These are phyloP conservation scores for Lottia gigantea DNA, from an alignment of 2,888 invertebrate genomes.

Conservation along the genomic window DNA sequence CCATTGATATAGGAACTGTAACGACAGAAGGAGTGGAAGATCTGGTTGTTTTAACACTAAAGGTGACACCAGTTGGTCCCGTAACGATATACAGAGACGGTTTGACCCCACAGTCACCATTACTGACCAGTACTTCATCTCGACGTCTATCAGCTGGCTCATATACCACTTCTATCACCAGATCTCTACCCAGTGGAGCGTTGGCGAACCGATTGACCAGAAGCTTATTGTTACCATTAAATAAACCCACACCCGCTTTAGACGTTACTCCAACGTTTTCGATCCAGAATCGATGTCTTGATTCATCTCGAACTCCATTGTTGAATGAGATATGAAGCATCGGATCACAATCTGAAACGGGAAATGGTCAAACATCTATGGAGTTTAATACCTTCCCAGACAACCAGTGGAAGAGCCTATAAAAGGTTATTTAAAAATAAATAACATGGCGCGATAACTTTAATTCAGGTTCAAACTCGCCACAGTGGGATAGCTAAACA, in stretches of 20 bases:
- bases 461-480: too few species aligned
- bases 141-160: neutral
- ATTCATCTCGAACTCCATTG: neutral
- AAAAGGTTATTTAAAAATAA: too few species aligned
- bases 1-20: too few species aligned
- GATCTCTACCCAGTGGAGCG: neutral
- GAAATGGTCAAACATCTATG: too few species aligned
- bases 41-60: too few species aligned
- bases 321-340: neutral
- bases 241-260: neutral
- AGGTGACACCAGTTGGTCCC: neutral
- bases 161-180: neutral
- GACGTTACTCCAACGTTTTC: neutral
- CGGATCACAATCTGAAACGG: neutral
- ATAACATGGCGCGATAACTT: too few species aligned
- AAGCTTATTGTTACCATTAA: neutral
- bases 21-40: too few species aligned
- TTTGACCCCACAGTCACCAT: neutral
- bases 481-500: too few species aligned
- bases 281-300: neutral
- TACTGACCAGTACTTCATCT: neutral
- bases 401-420: too few species aligned
- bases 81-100: neutral
- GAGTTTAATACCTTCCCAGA: too few species aligned
- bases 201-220: neutral